Percentiles rank a stretch among this genome's conserved stretches.
These are phyloP conservation scores for Lynx canadensis DNA, from an alignment of 2,113 vertebrate species.

Conservation along the genomic window DNA sequence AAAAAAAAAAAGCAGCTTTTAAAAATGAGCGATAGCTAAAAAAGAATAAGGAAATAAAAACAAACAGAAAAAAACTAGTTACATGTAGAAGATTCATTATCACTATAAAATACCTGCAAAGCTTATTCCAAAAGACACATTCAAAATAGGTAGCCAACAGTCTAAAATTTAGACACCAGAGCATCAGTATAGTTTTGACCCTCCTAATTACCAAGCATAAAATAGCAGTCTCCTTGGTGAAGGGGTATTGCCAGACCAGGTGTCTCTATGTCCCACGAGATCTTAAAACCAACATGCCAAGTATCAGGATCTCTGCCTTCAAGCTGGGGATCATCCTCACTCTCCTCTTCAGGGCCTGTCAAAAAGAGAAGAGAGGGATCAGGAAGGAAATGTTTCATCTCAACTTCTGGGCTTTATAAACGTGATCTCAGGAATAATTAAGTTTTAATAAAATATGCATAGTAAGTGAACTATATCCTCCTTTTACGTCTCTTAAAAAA, in stretches of 20 bases:
- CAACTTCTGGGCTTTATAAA: neutral
- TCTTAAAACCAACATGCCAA: conserved; percentile 96
- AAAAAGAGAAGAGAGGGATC: conserved; percentile 27
- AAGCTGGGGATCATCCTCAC: conserved; percentile 80
- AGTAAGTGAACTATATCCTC: neutral
- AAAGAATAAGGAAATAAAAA: neutral
- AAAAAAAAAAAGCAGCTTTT: conserved; percentile 22
- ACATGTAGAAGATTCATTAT: neutral
- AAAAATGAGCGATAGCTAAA: neutral
- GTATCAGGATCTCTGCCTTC: conserved; percentile 88
- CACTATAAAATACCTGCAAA: neutral
- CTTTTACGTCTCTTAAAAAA: neutral
- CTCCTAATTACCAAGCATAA: conserved; percentile 89
- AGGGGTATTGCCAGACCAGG: conserved; percentile 96
- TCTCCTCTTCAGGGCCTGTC: conserved; percentile 70
- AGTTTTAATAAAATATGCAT: neutral
- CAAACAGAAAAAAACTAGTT: neutral
- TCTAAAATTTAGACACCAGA: neutral
- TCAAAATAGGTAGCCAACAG: neutral
- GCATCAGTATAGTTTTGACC: neutral
- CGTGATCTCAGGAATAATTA: neutral
- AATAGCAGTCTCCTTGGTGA: conserved; percentile 95
- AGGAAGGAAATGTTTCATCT: neutral
- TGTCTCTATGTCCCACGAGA: conserved; percentile 98
- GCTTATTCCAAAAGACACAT: conserved; percentile 20